A percentile compares a stretch with the other conserved stretches of the same genome.
phyloP scores from a whole-genome alignment of 2,888 invertebrate species.

The Tetropium fuscum region DNA sequence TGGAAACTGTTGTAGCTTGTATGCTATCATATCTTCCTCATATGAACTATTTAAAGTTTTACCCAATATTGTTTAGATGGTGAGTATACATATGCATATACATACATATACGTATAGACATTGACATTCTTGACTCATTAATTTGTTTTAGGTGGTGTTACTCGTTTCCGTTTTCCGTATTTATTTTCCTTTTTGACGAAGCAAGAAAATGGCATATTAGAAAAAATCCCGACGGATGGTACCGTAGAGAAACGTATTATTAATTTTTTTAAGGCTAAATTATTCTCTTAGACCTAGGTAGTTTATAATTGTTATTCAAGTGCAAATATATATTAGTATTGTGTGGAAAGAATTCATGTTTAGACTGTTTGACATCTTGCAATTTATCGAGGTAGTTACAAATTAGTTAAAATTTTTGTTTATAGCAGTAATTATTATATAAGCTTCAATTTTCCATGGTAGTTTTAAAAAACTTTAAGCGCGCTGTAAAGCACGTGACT shows the following conservation, averaged over 20 bases:
- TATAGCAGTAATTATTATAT: no score
- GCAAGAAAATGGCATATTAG: constrained; percentile 80
- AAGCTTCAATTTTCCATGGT: no score
- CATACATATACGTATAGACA: no score
- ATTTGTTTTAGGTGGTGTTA: constrained; percentile 65
- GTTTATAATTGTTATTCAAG: constrained; percentile 5
- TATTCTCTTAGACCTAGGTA: constrained; percentile 4
- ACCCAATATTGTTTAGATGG: constrained; percentile 76
- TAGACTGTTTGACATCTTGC: no score
- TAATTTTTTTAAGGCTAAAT: constrained; percentile 52
- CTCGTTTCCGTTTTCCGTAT: constrained; percentile 79
- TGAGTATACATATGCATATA: constrained; percentile 44
- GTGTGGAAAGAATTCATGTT: neutral
- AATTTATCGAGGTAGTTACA: no score
- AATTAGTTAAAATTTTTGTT: no score
- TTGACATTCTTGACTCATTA: no score
- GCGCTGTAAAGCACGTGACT: no score
- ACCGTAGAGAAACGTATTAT: constrained; percentile 83
- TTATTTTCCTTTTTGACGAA: constrained; percentile 84
- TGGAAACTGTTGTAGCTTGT: constrained; percentile 75
- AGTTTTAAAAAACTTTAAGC: no score
- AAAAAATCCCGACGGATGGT: constrained; percentile 77
- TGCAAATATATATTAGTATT: neutral
- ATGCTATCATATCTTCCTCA: constrained; percentile 77
- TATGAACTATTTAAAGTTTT: constrained; percentile 74